Percentiles rank a stretch among this genome's conserved stretches.
Evolutionary conservation across 1,140 invertebrate genomes (phyloP).

Genomic region (Sipha flava): DNA sequence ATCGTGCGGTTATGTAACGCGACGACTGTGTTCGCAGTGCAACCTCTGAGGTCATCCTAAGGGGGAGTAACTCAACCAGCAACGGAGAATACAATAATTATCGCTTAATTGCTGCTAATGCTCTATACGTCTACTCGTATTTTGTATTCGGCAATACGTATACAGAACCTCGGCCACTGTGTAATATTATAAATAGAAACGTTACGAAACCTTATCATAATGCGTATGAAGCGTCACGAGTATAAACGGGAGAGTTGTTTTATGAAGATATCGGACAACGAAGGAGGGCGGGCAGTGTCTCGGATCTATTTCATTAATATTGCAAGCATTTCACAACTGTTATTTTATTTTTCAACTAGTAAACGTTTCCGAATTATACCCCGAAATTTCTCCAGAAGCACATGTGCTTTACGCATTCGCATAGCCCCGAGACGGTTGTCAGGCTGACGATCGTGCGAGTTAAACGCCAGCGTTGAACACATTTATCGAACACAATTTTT

Average conservation of each 20-base stretch:
- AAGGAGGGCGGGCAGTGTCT: neutral
- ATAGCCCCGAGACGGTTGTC: no score
- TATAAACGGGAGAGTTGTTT: neutral
- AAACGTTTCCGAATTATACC: no score
- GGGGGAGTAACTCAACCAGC: neutral
- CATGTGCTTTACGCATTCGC: no score
- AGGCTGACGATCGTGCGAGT: no score
- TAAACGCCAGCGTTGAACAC: neutral
- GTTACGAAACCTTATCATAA: neutral
- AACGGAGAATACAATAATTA: neutral
- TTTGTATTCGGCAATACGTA: neutral
- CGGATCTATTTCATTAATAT: neutral
- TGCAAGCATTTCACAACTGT: no score
- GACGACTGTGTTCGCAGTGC: neutral
- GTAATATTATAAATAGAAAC: neutral
- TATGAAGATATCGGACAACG: neutral
- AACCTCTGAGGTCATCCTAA: slow-evolving; percentile 7
- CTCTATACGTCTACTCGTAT: neutral
- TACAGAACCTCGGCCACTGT: neutral
- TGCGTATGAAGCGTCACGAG: neutral
- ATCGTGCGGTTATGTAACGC: slow-evolving; percentile 1
- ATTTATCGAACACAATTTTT: no score
- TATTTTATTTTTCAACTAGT: no score
- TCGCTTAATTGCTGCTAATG: slow-evolving; percentile 19
- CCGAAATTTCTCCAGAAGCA: no score